phyloP scores from a whole-genome alignment of 2,113 vertebrate species.

The Neoarius graeffei region DNA sequence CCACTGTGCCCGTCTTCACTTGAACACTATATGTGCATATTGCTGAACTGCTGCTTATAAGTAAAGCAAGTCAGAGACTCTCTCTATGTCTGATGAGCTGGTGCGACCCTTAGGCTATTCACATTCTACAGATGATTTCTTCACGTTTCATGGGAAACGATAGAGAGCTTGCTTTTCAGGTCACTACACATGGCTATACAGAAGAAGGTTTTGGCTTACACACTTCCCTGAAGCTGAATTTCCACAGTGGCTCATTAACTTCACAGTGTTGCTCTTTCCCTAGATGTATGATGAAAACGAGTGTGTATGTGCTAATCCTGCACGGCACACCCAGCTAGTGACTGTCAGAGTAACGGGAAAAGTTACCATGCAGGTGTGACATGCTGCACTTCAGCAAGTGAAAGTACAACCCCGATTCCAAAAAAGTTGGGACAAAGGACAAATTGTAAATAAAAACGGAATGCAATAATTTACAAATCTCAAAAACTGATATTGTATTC shows the following conservation, averaged over 20 bases:
- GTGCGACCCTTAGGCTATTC: not conserved
- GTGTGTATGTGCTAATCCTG: not conserved
- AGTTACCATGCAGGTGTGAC: constrained; percentile 40
- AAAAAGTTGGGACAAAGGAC: too few species aligned
- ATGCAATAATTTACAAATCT: too few species aligned
- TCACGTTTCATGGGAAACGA: not conserved
- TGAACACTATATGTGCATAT: not conserved
- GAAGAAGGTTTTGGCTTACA: not conserved
- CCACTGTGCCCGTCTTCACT: constrained; percentile 31
- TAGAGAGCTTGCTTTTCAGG: constrained; percentile 8
- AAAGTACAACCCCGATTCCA: not conserved
- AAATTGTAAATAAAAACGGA: too few species aligned
- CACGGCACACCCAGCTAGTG: constrained; percentile 27
- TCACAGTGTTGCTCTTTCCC: not conserved
- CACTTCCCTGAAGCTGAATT: constrained; percentile 3
- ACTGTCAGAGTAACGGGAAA: constrained; percentile 8
- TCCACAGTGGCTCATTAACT: constrained; percentile 3
- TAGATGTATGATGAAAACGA: not conserved
- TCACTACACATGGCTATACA: constrained; percentile 2
- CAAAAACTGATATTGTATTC: too few species aligned
- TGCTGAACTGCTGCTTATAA: not conserved
- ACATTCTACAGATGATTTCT: not conserved
- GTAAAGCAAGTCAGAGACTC: not conserved
- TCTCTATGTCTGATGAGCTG: not conserved
- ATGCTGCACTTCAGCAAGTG: constrained; percentile 27